phyloP scores from a whole-genome alignment of 2,797 vertebrate species.

The Onychomys leucogaster region DNA sequence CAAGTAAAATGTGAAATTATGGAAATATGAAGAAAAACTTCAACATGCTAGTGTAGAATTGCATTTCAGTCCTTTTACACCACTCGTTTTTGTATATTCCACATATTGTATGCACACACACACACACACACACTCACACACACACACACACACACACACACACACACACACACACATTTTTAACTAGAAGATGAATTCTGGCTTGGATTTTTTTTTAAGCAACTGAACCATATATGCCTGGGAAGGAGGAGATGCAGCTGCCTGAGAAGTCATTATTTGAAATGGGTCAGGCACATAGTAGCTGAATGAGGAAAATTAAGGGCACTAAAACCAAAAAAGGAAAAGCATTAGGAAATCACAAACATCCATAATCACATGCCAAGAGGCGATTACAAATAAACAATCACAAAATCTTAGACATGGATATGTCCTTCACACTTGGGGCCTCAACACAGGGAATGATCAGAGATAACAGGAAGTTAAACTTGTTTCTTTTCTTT shows the following conservation, averaged over 20 bases:
- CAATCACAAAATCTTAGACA: conserved; percentile 8
- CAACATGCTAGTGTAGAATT: neutral
- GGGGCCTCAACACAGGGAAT: neutral
- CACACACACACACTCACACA: neutral
- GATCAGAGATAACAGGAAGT: conserved; percentile 36
- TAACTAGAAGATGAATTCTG: neutral
- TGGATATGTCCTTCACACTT: neutral
- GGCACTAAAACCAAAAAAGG: neutral
- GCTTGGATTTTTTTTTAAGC: neutral
- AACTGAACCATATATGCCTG: neutral
- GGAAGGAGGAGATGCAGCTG: neutral
- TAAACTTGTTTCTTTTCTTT: neutral
- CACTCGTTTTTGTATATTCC: neutral
- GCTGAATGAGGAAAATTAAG: neutral
- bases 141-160: neutral
- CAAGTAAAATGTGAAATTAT: neutral
- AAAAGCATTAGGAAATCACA: conserved; percentile 15
- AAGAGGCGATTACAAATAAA: conserved; percentile 23
- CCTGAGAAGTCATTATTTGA: conserved; percentile 35
- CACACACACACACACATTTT: neutral
- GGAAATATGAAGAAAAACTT: neutral
- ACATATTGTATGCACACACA: neutral
- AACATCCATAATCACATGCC: neutral
- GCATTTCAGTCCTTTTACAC: neutral
- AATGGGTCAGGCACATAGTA: conserved; percentile 2